Conservation (phyloP, 2,888 invertebrate species). For the Lasius platythorax region DNA sequence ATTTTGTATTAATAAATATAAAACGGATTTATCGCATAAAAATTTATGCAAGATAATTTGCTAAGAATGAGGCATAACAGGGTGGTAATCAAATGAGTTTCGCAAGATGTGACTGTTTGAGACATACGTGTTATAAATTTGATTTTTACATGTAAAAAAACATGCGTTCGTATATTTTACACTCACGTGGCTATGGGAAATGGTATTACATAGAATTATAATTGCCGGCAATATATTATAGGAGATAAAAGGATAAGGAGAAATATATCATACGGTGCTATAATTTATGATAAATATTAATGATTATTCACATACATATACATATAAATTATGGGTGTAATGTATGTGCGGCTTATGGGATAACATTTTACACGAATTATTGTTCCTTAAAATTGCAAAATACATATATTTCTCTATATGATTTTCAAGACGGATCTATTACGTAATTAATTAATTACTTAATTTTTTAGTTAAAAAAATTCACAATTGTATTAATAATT, state of each 20-base stretch:
- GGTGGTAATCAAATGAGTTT: constrained; percentile 14
- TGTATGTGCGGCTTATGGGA: constrained; percentile 21
- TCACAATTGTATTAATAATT: not conserved
- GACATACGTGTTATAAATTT: constrained; percentile 13
- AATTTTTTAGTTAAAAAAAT: not conserved
- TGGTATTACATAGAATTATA: constrained; percentile 65
- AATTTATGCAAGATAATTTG: not conserved
- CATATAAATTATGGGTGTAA: constrained; percentile 44
- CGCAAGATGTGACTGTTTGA: not conserved
- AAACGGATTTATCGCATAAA: not conserved
- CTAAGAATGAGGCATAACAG: not conserved
- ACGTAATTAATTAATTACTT: not conserved
- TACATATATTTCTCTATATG: not conserved
- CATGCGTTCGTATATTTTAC: constrained; percentile 48
- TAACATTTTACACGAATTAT: constrained; percentile 5
- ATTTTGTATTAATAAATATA: not conserved
- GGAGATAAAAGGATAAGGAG: constrained; percentile 69
- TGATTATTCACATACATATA: constrained; percentile 61
- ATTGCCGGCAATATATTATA: constrained; percentile 57
- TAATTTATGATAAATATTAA: constrained; percentile 69
- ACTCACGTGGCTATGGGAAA: constrained; percentile 34
- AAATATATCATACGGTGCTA: constrained; percentile 58
- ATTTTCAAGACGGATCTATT: not conserved
- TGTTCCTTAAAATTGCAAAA: constrained; percentile 4
- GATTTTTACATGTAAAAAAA: constrained; percentile 42